Evolutionary conservation across 2,888 invertebrate genomes (phyloP).

Genomic region (Oscheius sp.): DNA sequence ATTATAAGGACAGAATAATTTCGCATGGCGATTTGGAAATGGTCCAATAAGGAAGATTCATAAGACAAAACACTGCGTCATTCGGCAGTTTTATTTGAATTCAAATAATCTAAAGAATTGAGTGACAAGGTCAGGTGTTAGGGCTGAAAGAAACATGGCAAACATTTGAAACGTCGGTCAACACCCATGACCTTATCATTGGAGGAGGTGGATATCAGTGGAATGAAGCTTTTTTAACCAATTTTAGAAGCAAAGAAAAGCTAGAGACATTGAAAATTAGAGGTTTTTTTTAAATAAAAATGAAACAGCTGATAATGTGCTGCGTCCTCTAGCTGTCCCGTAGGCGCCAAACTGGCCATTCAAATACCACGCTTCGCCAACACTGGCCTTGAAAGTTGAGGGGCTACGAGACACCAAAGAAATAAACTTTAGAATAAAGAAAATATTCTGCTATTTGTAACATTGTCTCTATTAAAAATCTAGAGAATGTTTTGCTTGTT

Average conservation of each 20-base stretch:
- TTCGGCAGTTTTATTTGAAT: too few species aligned
- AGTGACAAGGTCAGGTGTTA: too few species aligned
- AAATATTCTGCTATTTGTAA: background rate
- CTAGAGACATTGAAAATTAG: background rate
- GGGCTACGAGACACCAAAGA: too few species aligned
- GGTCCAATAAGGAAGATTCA: background rate
- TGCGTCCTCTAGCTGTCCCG: background rate
- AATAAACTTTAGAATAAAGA: too few species aligned
- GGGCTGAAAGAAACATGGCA: too few species aligned
- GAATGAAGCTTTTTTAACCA: background rate
- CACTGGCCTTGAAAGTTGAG: too few species aligned
- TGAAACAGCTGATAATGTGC: background rate
- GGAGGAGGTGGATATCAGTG: background rate
- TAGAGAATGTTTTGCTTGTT: background rate
- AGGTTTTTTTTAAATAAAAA: background rate
- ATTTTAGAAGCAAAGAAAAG: background rate
- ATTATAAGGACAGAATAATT: background rate
- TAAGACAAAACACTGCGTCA: background rate
- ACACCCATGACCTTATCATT: too few species aligned
- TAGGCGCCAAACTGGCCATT: conserved; percentile 14
- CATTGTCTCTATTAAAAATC: background rate
- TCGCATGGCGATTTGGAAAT: background rate
- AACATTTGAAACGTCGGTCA: background rate
- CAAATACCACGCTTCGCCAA: background rate
- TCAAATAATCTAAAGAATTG: too few species aligned